These are phyloP conservation scores for Semicossyphus pulcher DNA, from an alignment of 2,113 vertebrate genomes.

Conservation along the genomic window DNA sequence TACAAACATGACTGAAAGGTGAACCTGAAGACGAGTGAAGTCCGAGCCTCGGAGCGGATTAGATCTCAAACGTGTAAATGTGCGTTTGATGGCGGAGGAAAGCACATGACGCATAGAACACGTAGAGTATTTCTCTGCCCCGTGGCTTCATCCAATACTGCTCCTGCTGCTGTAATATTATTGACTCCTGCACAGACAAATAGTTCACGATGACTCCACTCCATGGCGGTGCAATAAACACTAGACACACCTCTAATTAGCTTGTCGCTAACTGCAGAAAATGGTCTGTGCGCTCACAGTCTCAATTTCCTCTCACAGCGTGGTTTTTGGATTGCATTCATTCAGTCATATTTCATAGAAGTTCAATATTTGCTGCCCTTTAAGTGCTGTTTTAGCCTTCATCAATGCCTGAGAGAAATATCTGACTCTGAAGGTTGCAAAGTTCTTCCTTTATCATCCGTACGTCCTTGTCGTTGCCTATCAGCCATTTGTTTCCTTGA, in stretches of 20 bases:
- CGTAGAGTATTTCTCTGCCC: not conserved
- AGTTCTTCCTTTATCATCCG: no score
- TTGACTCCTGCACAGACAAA: not conserved
- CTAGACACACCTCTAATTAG: not conserved
- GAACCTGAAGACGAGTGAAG: not conserved
- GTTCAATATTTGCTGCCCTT: not conserved
- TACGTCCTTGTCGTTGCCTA: no score
- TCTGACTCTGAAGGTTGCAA: no score
- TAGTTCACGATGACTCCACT: not conserved
- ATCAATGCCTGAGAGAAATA: not conserved
- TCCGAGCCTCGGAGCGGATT: not conserved
- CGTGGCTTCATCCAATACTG: not conserved
- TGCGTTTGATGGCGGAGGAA: conserved; percentile 2
- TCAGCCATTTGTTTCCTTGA: no score
- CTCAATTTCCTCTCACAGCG: not conserved
- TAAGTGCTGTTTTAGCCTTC: not conserved
- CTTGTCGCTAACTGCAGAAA: not conserved
- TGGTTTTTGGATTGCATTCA: not conserved
- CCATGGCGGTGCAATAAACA: not conserved
- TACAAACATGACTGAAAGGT: conserved; percentile 15
- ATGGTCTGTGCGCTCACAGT: not conserved
- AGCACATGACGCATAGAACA: not conserved
- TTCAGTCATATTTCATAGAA: not conserved
- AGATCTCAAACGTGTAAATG: not conserved
- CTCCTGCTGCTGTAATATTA: not conserved